Percentiles rank a stretch among this genome's conserved stretches.
phyloP scores from a whole-genome alignment of 2,113 vertebrate species.

The Etia nguti region DNA sequence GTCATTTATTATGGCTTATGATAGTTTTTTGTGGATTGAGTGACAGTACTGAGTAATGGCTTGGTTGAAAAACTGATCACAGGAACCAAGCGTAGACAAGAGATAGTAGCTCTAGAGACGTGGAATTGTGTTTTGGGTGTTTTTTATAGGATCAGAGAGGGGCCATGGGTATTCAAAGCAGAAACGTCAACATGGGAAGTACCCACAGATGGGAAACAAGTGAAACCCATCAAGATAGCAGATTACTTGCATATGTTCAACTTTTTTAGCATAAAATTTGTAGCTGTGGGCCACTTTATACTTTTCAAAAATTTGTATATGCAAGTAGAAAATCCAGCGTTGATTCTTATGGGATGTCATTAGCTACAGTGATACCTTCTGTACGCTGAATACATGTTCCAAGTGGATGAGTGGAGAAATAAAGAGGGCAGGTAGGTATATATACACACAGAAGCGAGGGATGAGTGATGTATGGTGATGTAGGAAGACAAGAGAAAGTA shows the following conservation, averaged over 20 bases:
- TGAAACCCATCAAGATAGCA: neutral
- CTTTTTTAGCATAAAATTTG: neutral
- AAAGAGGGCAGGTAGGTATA: neutral
- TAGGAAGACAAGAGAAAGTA: neutral
- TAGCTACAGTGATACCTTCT: slow-evolving; percentile 38
- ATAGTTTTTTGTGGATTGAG: neutral
- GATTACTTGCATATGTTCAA: neutral
- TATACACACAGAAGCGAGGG: neutral
- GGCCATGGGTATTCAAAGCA: neutral
- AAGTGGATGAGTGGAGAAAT: slow-evolving; percentile 18
- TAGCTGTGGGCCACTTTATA: neutral
- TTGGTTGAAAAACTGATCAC: slow-evolving; percentile 4
- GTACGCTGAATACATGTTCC: slow-evolving; percentile 3
- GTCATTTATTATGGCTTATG: slow-evolving; percentile 4
- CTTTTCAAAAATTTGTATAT: slow-evolving; percentile 23
- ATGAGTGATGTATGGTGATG: neutral
- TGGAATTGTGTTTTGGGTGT: slow-evolving; percentile 9
- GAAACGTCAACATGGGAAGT: slow-evolving; percentile 15
- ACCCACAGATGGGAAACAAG: neutral
- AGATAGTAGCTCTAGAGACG: slow-evolving; percentile 8
- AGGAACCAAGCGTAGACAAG: slow-evolving; percentile 14
- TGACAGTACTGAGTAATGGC: slow-evolving; percentile 26
- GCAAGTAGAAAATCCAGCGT: slow-evolving; percentile 9
- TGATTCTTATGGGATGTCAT: slow-evolving; percentile 56
- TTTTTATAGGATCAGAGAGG: slow-evolving; percentile 38